phyloP scores from a whole-genome alignment of 2,113 vertebrate species.

The Hydrolagus affinis region DNA sequence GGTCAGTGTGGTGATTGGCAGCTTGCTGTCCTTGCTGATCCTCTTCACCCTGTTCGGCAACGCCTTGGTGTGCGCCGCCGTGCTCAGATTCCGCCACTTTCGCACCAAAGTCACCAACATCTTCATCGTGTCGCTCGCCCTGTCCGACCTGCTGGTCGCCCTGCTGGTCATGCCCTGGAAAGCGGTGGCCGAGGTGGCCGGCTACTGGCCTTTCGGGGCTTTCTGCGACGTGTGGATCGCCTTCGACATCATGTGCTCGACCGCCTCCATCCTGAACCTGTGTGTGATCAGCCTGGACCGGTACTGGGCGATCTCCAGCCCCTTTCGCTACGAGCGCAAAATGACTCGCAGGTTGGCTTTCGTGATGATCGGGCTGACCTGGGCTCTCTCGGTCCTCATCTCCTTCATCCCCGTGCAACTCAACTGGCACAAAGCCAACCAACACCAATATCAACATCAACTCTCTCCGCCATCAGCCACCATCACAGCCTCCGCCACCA shows the following conservation, averaged over 20 bases:
- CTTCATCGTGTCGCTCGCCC: conserved; percentile 84
- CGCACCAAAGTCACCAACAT: conserved; percentile 82
- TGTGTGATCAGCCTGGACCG: conserved; percentile 89
- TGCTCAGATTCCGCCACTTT: conserved; percentile 76
- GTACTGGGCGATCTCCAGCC: conserved; percentile 91
- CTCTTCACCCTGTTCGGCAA: conserved; percentile 86
- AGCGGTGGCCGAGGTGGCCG: conserved; percentile 80
- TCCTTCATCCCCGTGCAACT: conserved; percentile 92
- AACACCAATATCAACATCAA: conserved; percentile 37
- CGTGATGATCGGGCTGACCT: conserved; percentile 74
- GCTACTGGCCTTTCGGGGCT: conserved; percentile 87
- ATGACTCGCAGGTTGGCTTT: conserved; percentile 82
- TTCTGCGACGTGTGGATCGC: conserved; percentile 92
- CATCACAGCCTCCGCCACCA: conserved; percentile 17
- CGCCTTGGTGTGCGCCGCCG: conserved; percentile 77
- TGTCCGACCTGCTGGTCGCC: conserved; percentile 84
- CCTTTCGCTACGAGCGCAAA: conserved; percentile 84
- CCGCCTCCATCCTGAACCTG: conserved; percentile 89
- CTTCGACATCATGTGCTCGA: conserved; percentile 96
- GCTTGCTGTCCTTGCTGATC: conserved; percentile 73
- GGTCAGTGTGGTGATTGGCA: conserved; percentile 63
- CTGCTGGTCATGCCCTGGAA: conserved; percentile 96
- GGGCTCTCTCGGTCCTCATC: conserved; percentile 83
- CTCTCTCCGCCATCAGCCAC: not conserved
- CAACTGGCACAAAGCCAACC: conserved; percentile 76